Base-by-base conservation (phyloP, 2,113 vertebrate genomes). In the Megalops atlanticus region DNA sequence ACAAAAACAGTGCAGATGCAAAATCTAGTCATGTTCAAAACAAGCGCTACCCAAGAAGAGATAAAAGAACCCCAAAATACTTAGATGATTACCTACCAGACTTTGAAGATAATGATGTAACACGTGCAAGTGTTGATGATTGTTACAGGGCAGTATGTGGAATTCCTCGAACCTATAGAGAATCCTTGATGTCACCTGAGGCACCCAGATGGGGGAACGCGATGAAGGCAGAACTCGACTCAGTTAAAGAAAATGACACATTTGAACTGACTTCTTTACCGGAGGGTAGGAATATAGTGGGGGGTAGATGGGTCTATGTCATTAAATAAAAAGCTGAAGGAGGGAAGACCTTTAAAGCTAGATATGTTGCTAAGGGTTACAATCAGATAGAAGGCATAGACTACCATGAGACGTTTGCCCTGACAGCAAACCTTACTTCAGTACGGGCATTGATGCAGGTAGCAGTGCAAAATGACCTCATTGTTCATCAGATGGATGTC, bases 401-500 rank as follows among this genome's bases (percentile, higher is more conserved):
- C 3, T 85, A 81, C 36, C 43, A 81, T 39, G 79, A 86, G 27
- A 88, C 81, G 8, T 86, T 88, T 75, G 54, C 85, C 16, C 80
- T 69, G 1, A 84, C 78, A 43, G 78, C 82, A 14, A 64, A 86
- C 10, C 47, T 84, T 40, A 82, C 80, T 24, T 74, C 64, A 47
- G 64, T 81, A 58, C 16, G 70, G 15, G 24, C 73, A 1, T 39
- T 79, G 10, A 81, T 84, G 81, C 78, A 80, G 24, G 75, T 76
- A 8, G 45, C 49, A 40, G 80, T n/a, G 1, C 80, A 86, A 38
- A 78, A 85, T 41, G 33, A 82, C 33, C 58, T 82, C 31, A 73
- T 79, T 40, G 36, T 87, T 33, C 80, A 84, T n/a, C 84, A 86
- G 35, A 84, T 84, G 85, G 82, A 82, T 74, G 79, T 81, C 3